Percentiles rank a stretch among this genome's conserved stretches.
These are phyloP conservation scores for Galbula dea DNA, from an alignment of 2,113 vertebrate species.

Conservation along the genomic window DNA sequence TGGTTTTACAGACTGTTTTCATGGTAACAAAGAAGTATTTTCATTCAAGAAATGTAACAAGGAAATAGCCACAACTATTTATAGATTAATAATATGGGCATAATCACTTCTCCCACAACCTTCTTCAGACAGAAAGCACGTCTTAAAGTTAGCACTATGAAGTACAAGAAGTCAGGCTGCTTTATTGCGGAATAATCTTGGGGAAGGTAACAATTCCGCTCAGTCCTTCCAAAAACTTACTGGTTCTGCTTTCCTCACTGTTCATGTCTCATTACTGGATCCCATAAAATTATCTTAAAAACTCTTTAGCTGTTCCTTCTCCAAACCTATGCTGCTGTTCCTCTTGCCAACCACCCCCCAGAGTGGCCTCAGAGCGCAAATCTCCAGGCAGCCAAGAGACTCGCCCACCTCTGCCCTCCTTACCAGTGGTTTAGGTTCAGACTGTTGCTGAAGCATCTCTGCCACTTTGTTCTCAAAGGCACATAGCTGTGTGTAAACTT, in stretches of 20 bases:
- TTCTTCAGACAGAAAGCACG: background rate
- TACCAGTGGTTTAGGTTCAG: slow-evolving; percentile 78
- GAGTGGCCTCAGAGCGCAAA: background rate
- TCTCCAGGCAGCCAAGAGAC: background rate
- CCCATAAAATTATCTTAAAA: background rate
- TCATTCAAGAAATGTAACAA: background rate
- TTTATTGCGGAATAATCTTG: background rate
- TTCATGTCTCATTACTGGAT: background rate
- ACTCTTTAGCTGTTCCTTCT: background rate
- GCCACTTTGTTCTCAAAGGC: slow-evolving; percentile 94
- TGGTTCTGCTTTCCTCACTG: background rate
- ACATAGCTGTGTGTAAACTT: slow-evolving; percentile 89
- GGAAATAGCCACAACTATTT: background rate
- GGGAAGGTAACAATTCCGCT: background rate
- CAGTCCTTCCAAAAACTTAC: background rate
- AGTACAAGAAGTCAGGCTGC: background rate
- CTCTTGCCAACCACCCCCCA: background rate
- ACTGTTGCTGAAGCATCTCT: slow-evolving; percentile 89
- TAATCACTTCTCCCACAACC: background rate
- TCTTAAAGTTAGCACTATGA: background rate
- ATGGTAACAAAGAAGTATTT: background rate
- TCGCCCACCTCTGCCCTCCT: background rate
- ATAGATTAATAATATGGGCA: background rate
- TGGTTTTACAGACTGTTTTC: background rate
- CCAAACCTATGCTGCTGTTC: background rate